phyloP scores from a whole-genome alignment of 2,113 vertebrate species.

The Nesoenas mayeri region DNA sequence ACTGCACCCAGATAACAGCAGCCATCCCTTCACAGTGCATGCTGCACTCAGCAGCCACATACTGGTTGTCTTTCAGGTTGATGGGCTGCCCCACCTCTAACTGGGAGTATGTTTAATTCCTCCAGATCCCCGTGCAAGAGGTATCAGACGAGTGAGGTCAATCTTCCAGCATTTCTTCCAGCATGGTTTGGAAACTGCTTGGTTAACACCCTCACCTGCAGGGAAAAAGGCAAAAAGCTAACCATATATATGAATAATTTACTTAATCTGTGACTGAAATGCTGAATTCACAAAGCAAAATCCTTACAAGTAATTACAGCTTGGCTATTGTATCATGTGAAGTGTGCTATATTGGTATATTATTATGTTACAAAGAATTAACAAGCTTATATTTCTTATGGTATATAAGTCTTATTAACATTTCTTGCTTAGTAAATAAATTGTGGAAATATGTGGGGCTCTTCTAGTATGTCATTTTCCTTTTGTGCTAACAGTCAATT shows the following conservation, averaged over 20 bases:
- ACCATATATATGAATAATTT: neutral
- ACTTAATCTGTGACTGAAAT: neutral
- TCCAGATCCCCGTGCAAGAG: neutral
- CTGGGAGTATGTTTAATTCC: neutral
- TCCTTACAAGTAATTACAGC: neutral
- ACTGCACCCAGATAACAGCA: neutral
- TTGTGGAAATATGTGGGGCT: neutral
- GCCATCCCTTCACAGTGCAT: neutral
- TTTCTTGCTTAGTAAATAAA: slow-evolving; percentile 30
- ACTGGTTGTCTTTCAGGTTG: neutral
- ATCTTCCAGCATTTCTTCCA: neutral
- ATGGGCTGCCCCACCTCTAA: neutral
- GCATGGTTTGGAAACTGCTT: neutral
- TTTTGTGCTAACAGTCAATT: slow-evolving; percentile 42
- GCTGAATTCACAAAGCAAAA: neutral
- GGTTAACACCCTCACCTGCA: neutral
- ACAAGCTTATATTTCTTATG: neutral
- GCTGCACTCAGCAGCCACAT: neutral
- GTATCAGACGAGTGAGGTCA: neutral
- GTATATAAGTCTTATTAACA: neutral
- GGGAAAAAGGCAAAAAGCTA: neutral
- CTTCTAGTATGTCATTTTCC: neutral
- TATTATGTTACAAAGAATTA: slow-evolving; percentile 15
- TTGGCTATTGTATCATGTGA: neutral
- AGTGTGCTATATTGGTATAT: neutral